Evolutionary conservation across 2,797 vertebrate genomes (phyloP).

Genomic region (Nasua narica): DNA sequence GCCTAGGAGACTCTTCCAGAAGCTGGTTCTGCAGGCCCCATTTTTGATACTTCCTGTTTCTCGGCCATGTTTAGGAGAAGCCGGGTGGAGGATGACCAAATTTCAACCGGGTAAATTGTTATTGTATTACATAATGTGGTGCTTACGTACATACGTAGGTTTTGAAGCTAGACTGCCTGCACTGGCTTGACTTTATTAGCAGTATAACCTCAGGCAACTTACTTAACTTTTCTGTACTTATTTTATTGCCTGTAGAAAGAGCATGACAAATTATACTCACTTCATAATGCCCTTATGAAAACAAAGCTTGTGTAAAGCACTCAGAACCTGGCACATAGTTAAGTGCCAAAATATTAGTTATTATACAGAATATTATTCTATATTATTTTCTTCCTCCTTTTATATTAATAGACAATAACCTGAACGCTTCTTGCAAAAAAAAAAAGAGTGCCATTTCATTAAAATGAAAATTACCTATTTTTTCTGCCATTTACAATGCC

Average conservation of each 20-base stretch:
- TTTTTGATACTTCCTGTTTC: background rate
- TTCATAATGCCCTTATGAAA: background rate
- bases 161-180: background rate
- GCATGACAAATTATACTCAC: background rate
- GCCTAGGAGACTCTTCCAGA: background rate
- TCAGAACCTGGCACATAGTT: background rate
- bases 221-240: background rate
- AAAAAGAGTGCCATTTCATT: background rate
- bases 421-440: conserved; percentile 34
- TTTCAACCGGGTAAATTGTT: background rate
- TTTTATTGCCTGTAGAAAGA: conserved; percentile 20
- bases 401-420: background rate
- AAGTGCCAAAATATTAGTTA: background rate
- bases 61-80: background rate
- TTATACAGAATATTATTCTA: no score
- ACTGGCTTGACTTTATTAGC: background rate
- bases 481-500: background rate
- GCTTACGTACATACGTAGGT: background rate
- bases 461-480: background rate
- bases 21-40: background rate
- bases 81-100: background rate
- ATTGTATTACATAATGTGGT: background rate
- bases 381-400: background rate
- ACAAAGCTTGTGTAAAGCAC: background rate
- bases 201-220: background rate